These are phyloP conservation scores for Dermatemys mawii DNA, from an alignment of 2,113 vertebrate species.

Conservation along the genomic window DNA sequence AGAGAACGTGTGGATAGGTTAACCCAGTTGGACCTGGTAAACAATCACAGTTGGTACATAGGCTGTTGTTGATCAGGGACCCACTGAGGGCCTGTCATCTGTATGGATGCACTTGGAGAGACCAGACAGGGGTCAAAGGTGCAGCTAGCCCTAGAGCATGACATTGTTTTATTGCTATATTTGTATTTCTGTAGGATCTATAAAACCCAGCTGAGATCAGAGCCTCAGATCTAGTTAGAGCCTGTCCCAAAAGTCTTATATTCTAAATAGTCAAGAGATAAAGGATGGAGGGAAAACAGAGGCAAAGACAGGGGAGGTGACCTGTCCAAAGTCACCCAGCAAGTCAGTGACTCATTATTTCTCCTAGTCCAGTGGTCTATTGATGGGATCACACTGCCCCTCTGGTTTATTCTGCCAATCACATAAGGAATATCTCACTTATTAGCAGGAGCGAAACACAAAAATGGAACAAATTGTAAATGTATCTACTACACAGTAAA, in stretches of 20 bases:
- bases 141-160: neutral
- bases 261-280: neutral
- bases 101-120: neutral
- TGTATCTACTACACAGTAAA: neutral
- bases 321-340: neutral
- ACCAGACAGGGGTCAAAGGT: neutral
- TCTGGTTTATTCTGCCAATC: too few species aligned
- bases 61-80: too few species aligned
- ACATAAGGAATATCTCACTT: too few species aligned
- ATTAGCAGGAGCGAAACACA: too few species aligned
- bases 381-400: neutral
- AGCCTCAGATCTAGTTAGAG: neutral
- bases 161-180: neutral
- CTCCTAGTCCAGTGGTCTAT: neutral
- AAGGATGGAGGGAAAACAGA: neutral
- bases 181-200: neutral
- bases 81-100: neutral
- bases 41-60: neutral
- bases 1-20: neutral
- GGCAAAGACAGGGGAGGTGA: neutral
- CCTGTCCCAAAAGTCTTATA: neutral
- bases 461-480: neutral
- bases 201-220: neutral
- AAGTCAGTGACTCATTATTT: neutral
- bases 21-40: neutral